Percentiles rank a stretch among this genome's conserved stretches.
Conservation (phyloP, 2,113 vertebrate genomes). For the Tor tambroides region DNA sequence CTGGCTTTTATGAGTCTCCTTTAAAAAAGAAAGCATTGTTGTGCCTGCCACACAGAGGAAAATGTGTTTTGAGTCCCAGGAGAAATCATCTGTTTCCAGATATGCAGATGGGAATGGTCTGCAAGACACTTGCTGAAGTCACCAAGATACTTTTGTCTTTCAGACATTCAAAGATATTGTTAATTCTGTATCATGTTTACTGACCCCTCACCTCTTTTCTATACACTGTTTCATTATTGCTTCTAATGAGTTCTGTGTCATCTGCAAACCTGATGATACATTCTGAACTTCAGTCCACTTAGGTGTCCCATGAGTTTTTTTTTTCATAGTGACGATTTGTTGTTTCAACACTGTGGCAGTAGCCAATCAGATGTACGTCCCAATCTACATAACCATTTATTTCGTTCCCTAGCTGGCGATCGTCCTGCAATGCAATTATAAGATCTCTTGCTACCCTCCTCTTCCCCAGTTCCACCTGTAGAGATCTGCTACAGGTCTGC, state of each 20-base stretch:
- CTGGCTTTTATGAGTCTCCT: not conserved
- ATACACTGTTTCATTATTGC: not conserved
- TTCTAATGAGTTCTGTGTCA: not conserved
- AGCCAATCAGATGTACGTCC: too few species aligned
- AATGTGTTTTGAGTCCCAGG: not conserved
- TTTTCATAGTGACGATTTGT: too few species aligned
- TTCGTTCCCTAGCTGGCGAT: not conserved
- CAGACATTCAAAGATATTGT: not conserved
- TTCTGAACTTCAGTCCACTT: too few species aligned
- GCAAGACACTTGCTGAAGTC: not conserved
- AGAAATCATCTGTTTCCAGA: not conserved
- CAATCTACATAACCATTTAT: too few species aligned
- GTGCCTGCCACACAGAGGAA: not conserved
- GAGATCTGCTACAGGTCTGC: too few species aligned
- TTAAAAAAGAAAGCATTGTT: not conserved
- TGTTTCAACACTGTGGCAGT: too few species aligned
- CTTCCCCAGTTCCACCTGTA: not conserved
- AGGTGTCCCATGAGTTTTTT: too few species aligned
- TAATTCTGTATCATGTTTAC: not conserved
- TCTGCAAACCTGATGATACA: too few species aligned
- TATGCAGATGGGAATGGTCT: not conserved
- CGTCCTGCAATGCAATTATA: not conserved
- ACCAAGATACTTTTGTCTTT: not conserved
- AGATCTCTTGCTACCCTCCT: not conserved
- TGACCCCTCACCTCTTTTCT: not conserved